phyloP scores from a whole-genome alignment of 2,888 invertebrate species.

The Halocaridina rubra region DNA sequence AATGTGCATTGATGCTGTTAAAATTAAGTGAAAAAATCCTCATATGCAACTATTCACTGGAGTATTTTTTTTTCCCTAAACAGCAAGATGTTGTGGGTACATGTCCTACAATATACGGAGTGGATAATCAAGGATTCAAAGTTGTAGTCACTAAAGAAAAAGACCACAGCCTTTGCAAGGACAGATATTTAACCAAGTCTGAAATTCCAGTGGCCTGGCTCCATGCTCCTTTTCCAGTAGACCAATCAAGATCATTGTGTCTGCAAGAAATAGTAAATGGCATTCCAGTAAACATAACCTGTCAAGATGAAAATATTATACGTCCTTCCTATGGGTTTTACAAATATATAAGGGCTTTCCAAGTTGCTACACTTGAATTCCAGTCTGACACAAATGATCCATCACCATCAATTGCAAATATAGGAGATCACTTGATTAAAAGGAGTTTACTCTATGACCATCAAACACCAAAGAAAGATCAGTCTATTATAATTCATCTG shows the following conservation, averaged over 20 bases:
- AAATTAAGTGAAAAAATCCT: too few relatives aligned
- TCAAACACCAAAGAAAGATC: constrained; percentile 12
- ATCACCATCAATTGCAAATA: not conserved
- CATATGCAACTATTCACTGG: too few relatives aligned
- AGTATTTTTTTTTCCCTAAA: too few relatives aligned
- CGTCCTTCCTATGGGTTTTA: constrained; percentile 28
- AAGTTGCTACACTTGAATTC: constrained; percentile 8
- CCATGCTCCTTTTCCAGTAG: constrained; percentile 30
- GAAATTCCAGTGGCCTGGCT: constrained; percentile 38
- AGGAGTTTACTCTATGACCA: constrained; percentile 22
- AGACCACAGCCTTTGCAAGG: constrained; percentile 28
- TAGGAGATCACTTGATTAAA: not conserved
- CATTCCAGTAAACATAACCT: constrained; percentile 17
- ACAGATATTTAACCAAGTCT: constrained; percentile 26
- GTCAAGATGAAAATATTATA: constrained; percentile 31
- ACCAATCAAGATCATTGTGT: constrained; percentile 27
- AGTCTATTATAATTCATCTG: not conserved
- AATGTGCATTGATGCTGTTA: not conserved
- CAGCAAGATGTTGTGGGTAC: constrained; percentile 41
- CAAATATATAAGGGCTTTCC: constrained; percentile 32
- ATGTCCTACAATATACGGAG: constrained; percentile 39
- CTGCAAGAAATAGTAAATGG: constrained; percentile 29
- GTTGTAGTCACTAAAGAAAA: constrained; percentile 41
- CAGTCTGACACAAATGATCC: not conserved
- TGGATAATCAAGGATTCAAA: not conserved